Evolutionary conservation across 1,140 invertebrate species (phyloP).

Genomic region (Brachionus asplanchnoidis): DNA sequence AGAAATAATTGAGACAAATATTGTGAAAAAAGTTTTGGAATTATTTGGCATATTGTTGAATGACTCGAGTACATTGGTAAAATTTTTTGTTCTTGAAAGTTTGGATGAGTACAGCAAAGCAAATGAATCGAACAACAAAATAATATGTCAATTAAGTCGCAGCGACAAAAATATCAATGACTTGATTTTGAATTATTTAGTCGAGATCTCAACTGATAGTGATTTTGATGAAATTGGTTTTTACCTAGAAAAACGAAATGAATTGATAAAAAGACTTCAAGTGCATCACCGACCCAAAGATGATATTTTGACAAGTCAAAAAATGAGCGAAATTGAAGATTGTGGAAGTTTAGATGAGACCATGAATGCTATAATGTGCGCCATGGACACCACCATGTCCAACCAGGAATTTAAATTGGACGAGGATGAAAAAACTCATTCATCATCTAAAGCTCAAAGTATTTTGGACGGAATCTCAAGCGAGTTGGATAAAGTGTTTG

Average conservation of each 20-base stretch:
- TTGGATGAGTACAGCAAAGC: conserved; percentile 16
- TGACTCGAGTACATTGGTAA: neutral
- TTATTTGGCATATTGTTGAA: neutral
- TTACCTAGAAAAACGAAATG: neutral
- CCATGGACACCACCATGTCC: conserved; percentile 38
- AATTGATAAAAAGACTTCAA: neutral
- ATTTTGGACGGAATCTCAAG: neutral
- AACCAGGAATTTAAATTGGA: neutral
- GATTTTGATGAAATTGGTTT: neutral
- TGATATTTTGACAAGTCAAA: neutral
- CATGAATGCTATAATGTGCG: conserved; percentile 37
- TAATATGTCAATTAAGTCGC: neutral
- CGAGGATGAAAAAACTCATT: neutral
- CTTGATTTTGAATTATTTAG: neutral
- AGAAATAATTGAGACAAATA: conserved; percentile 2
- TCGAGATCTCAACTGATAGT: neutral
- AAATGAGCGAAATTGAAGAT: neutral
- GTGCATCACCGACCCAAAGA: neutral
- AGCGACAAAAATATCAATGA: neutral
- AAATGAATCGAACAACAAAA: conserved; percentile 14
- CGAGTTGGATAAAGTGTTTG: neutral
- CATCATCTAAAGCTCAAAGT: neutral
- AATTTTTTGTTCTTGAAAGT: neutral
- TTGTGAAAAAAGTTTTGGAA: neutral
- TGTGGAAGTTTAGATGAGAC: conserved; percentile 21